Evolutionary conservation across 2,113 vertebrate species (phyloP).

Genomic region (Oenanthe melanoleuca): DNA sequence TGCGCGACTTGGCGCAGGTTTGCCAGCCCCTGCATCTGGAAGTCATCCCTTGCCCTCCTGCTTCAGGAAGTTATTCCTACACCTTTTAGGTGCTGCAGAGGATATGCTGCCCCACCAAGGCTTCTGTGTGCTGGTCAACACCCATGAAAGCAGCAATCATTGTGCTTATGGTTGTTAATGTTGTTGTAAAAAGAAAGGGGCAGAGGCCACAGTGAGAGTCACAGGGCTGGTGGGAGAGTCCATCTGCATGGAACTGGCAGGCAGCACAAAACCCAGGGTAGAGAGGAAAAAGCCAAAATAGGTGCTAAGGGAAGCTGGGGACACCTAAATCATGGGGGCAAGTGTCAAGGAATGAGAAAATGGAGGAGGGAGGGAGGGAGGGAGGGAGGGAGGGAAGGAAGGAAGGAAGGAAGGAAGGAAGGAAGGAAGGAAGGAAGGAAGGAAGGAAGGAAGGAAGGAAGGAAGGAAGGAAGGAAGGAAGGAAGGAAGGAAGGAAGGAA

Average conservation of each 20-base stretch:
- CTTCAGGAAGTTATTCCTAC: neutral
- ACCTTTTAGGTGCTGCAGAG: neutral
- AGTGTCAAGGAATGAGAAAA: neutral
- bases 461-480: neutral
- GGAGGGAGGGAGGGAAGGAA: neutral
- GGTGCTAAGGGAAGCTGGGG: neutral
- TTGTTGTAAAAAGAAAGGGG: neutral
- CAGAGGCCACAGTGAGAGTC: neutral
- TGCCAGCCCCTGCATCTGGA: constrained; percentile 31
- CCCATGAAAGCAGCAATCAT: neutral
- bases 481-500: neutral
- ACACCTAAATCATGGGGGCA: neutral
- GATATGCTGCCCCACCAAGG: neutral
- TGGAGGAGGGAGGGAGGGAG: neutral
- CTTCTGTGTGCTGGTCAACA: neutral
- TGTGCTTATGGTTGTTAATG: fast-evolving
- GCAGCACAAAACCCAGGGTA: neutral
- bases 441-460: neutral
- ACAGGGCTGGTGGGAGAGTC: neutral
- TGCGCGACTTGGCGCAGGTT: neutral
- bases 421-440: neutral
- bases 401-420: neutral
- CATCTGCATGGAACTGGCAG: fast-evolving
- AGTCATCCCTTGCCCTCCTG: neutral
- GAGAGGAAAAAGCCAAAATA: neutral